phyloP scores from a whole-genome alignment of 2,797 vertebrate genomes.

The Stomatorhinus walkeri region DNA sequence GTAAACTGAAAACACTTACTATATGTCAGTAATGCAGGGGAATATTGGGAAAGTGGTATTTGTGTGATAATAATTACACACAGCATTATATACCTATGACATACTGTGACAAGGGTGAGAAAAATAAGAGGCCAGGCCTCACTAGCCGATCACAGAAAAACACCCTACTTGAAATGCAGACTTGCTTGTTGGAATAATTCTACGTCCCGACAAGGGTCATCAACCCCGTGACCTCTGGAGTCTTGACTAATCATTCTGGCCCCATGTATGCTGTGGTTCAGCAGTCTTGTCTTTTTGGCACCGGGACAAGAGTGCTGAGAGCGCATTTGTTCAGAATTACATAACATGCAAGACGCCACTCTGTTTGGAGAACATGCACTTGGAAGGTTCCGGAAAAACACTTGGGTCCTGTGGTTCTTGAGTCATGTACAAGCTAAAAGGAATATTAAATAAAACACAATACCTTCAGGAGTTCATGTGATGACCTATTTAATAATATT shows the following conservation, averaged over 20 bases:
- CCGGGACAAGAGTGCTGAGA: neutral
- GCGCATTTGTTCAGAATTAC: neutral
- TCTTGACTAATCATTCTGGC: slow-evolving; percentile 13
- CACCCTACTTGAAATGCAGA: neutral
- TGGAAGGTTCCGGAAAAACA: neutral
- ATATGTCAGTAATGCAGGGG: neutral
- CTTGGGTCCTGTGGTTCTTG: neutral
- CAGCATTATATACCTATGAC: neutral
- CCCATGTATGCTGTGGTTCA: neutral
- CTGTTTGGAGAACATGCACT: neutral
- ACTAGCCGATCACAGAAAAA: neutral
- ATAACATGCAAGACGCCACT: neutral
- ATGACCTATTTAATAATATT: neutral
- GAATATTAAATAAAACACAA: neutral
- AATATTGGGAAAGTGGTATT: neutral
- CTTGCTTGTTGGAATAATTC: neutral
- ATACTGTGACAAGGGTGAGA: neutral
- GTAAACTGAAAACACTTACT: neutral
- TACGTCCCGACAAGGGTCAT: neutral
- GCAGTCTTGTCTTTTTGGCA: slow-evolving; percentile 14
- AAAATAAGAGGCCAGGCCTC: neutral
- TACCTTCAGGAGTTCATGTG: neutral
- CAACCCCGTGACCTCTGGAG: slow-evolving; percentile 10
- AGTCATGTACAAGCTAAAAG: neutral
- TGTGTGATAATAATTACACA: neutral